A percentile compares a stretch with the other conserved stretches of the same genome.
phyloP scores from a whole-genome alignment of 2,113 vertebrate genomes.

The Spea multiplicata region DNA sequence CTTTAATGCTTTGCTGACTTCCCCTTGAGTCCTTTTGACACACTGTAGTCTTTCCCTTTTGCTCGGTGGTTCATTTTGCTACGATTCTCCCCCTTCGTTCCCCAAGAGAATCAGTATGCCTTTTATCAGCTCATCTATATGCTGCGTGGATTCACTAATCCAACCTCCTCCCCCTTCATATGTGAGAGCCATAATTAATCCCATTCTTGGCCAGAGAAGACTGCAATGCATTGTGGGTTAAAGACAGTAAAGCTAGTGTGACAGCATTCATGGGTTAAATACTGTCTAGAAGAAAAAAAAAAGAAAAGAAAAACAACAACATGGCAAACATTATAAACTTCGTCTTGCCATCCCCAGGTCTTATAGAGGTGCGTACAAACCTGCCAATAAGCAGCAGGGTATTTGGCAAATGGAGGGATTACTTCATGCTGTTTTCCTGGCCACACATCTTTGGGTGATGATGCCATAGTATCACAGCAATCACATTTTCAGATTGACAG shows the following conservation, averaged over 20 bases:
- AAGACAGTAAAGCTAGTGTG: slow-evolving; percentile 19
- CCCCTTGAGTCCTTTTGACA: slow-evolving; percentile 1
- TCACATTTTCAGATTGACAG: neutral
- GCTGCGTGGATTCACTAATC: slow-evolving; percentile 37
- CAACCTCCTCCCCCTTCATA: slow-evolving; percentile 36
- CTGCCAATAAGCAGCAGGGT: too few species aligned
- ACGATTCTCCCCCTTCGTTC: slow-evolving; percentile 9
- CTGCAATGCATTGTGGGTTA: slow-evolving; percentile 41
- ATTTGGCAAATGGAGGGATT: too few species aligned
- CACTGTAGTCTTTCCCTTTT: slow-evolving; percentile 26
- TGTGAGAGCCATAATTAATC: slow-evolving; percentile 40
- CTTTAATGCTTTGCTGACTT: slow-evolving; percentile 22
- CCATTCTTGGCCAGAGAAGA: slow-evolving; percentile 30
- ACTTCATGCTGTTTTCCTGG: too few species aligned
- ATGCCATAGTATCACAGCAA: neutral
- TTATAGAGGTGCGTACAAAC: too few species aligned
- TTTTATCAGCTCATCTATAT: slow-evolving; percentile 44
- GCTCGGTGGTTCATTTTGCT: slow-evolving; percentile 15
- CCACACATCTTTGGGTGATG: too few species aligned
- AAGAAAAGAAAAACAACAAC: neutral
- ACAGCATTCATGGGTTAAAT: slow-evolving; percentile 27
- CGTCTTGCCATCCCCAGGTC: too few species aligned
- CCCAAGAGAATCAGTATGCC: slow-evolving; percentile 22
- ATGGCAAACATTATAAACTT: neutral
- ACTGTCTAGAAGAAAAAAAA: neutral